A percentile compares a stretch with the other conserved stretches of the same genome.
Evolutionary conservation across 1,140 invertebrate species (phyloP).

Genomic region (Dendroctonus ponderosae): DNA sequence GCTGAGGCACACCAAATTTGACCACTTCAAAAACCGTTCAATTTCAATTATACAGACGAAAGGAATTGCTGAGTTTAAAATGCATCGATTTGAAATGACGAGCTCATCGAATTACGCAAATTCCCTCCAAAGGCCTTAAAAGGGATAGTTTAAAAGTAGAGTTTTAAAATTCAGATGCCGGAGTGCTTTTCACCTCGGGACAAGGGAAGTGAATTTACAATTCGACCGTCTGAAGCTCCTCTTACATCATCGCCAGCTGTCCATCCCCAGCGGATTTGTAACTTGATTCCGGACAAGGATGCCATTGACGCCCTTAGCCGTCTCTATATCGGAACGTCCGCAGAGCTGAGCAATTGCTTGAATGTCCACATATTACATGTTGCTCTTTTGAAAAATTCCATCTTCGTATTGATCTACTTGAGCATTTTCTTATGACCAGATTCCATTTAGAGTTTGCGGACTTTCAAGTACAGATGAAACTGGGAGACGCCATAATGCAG

Average conservation of each 20-base stretch:
- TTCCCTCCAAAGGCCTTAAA: constrained; percentile 25
- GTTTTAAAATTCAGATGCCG: constrained; percentile 44
- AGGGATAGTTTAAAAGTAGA: constrained; percentile 36
- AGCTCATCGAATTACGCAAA: constrained; percentile 27
- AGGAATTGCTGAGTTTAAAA: background rate
- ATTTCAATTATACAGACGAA: too few relatives aligned
- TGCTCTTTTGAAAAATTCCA: too few relatives aligned
- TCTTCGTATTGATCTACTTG: background rate
- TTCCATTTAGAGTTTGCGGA: too few relatives aligned
- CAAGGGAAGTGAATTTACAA: constrained; percentile 52
- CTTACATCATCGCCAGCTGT: constrained; percentile 48
- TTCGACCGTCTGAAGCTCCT: constrained; percentile 44
- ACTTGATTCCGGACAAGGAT: constrained; percentile 42
- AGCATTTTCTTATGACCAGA: too few relatives aligned
- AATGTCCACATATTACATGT: too few relatives aligned
- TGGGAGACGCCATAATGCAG: too few relatives aligned
- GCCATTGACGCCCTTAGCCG: constrained; percentile 15
- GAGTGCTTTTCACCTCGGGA: constrained; percentile 49
- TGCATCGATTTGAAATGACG: constrained; percentile 1
- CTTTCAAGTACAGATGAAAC: too few relatives aligned
- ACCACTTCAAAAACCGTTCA: too few relatives aligned
- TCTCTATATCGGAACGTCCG: background rate
- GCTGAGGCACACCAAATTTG: too few relatives aligned
- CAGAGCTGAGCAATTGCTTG: too few relatives aligned
- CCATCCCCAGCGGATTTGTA: constrained; percentile 48